Percentiles rank a stretch among this genome's conserved stretches.
Conservation (phyloP, 2,888 invertebrate genomes). For the Argyresthia goedartella region DNA sequence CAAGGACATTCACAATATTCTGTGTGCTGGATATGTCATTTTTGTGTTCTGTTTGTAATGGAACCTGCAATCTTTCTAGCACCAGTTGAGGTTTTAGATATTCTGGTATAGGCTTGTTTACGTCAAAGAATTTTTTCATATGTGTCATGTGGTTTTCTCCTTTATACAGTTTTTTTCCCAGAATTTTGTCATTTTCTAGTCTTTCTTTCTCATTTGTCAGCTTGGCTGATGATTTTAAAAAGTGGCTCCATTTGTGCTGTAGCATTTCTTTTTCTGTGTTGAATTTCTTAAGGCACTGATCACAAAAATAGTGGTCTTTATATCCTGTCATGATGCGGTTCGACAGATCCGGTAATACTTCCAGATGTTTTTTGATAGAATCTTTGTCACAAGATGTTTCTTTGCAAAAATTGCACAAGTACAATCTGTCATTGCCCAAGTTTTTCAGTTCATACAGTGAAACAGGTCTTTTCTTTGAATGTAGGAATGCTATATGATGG, state of each 20-base stretch:
- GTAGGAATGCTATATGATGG: conserved; percentile 43
- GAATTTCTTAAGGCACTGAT: conserved; percentile 45
- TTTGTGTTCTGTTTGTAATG: not conserved
- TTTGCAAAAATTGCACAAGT: conserved; percentile 48
- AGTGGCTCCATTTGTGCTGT: conserved; percentile 55
- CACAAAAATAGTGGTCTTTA: conserved; percentile 47
- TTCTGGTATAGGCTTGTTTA: not conserved
- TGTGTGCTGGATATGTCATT: not conserved
- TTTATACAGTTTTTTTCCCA: not conserved
- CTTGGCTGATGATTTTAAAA: conserved; percentile 19
- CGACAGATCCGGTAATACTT: conserved; percentile 34
- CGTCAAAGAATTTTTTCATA: not conserved
- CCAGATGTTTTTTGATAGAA: conserved; percentile 33
- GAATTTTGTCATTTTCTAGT: not conserved
- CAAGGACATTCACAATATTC: too few relatives aligned
- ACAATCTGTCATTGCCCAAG: conserved; percentile 31
- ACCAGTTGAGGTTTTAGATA: conserved; percentile 32
- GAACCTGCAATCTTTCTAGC: conserved; percentile 26
- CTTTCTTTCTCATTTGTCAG: conserved; percentile 15
- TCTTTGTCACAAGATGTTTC: conserved; percentile 34
- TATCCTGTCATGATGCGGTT: conserved; percentile 42
- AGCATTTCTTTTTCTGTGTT: conserved; percentile 42
- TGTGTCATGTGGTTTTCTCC: not conserved
- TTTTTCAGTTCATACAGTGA: conserved; percentile 29
- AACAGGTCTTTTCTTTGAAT: conserved; percentile 29